Percentiles rank a stretch among this genome's conserved stretches.
phyloP scores from a whole-genome alignment of 1,140 invertebrate genomes.

The Ruditapes philippinarum region DNA sequence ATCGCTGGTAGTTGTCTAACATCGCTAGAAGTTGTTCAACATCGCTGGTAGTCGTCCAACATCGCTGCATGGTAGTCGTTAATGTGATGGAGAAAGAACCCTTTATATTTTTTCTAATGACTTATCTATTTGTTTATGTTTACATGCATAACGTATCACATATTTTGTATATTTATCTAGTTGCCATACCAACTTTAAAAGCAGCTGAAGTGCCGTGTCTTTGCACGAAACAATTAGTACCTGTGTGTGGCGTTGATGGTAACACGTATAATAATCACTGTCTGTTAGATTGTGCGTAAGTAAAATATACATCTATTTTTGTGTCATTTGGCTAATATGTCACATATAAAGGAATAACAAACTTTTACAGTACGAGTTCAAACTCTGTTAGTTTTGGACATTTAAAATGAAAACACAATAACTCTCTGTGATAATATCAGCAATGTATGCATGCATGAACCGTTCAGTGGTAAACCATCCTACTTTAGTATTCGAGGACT shows the following conservation, averaged over 20 bases:
- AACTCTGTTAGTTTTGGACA: not conserved
- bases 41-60: too few relatives aligned
- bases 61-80: too few relatives aligned
- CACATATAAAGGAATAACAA: not conserved
- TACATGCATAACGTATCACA: too few relatives aligned
- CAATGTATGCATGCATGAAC: too few relatives aligned
- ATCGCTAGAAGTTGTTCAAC: too few relatives aligned
- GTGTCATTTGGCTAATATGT: not conserved
- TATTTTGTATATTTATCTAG: not conserved
- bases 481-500: too few relatives aligned
- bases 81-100: too few relatives aligned
- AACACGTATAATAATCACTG: conserved; percentile 61
- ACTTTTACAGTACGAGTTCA: not conserved
- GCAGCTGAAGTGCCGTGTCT: not conserved
- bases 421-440: not conserved
- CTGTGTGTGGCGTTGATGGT: conserved; percentile 63
- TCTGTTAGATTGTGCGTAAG: conserved; percentile 60
- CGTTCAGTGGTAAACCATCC: too few relatives aligned
- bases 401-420: not conserved
- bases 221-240: conserved; percentile 45
- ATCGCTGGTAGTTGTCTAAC: too few relatives aligned
- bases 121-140: too few relatives aligned
- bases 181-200: not conserved
- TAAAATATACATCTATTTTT: too few relatives aligned
- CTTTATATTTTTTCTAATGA: too few relatives aligned